phyloP scores from a whole-genome alignment of 2,113 vertebrate genomes.

The Zapus hudsonius region DNA sequence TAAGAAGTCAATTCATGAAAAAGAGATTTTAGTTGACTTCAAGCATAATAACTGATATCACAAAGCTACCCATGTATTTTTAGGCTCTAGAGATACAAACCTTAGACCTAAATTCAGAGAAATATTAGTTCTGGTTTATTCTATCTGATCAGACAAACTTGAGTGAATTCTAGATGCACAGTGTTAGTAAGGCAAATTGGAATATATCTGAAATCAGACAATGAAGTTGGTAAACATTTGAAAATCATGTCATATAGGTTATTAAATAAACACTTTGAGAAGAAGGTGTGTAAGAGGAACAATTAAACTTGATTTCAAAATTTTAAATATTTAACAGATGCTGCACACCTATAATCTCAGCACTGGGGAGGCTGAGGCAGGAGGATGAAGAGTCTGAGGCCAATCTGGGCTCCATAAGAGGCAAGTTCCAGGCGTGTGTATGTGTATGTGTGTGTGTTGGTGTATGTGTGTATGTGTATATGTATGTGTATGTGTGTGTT shows the following conservation, averaged over 20 bases:
- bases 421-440: not conserved
- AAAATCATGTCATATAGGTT: not conserved
- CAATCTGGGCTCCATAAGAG: not conserved
- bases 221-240: not conserved
- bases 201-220: not conserved
- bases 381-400: not conserved
- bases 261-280: not conserved
- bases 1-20: slow-evolving; percentile 2
- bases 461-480: too few species aligned
- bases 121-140: not conserved
- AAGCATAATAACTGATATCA: not conserved
- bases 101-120: not conserved
- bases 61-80: slow-evolving; percentile 18
- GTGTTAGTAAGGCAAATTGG: not conserved
- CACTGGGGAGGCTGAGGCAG: not conserved
- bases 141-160: not conserved
- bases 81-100: not conserved
- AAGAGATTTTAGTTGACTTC: not conserved
- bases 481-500: too few species aligned
- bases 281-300: not conserved
- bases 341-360: not conserved
- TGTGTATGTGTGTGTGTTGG: too few species aligned
- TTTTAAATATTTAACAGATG: not conserved
- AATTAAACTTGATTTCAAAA: slow-evolving; percentile 35
- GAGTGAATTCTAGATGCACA: not conserved